phyloP scores from a whole-genome alignment of 1,140 invertebrate species.

The Sycophaga agraensis region DNA sequence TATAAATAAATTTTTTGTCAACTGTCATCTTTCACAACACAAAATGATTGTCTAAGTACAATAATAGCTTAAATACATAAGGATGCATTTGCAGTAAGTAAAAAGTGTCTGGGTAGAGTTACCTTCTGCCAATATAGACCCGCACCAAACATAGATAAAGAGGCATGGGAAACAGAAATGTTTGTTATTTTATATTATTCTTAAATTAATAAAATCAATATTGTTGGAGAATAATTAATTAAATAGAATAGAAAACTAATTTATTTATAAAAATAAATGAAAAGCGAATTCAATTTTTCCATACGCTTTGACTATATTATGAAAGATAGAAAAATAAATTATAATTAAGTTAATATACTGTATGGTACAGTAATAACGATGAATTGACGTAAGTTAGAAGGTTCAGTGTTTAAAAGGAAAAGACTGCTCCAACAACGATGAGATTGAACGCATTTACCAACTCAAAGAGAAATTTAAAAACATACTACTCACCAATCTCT shows the following conservation, averaged over 20 bases:
- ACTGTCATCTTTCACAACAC: conserved; percentile 13
- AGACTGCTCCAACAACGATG: not conserved
- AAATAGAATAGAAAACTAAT: not conserved
- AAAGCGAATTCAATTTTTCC: not conserved
- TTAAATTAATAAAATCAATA: not conserved
- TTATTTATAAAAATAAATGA: not conserved
- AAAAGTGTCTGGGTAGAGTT: conserved; percentile 46
- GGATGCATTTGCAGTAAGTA: conserved; percentile 34
- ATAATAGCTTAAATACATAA: conserved; percentile 33
- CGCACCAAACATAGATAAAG: conserved; percentile 55
- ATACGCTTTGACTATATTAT: no score
- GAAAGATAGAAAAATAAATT: no score
- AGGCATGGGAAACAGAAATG: conserved; percentile 55
- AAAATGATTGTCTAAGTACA: no score
- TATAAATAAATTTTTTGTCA: conserved; percentile 31
- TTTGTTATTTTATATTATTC: conserved; percentile 43
- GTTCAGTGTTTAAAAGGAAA: not conserved
- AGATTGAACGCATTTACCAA: not conserved
- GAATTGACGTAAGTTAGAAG: not conserved
- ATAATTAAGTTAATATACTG: not conserved
- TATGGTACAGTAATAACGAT: not conserved
- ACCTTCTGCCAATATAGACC: conserved; percentile 59
- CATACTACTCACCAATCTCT: conserved; percentile 78
- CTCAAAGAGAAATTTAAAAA: no score
- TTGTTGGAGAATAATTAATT: conserved; percentile 5